phyloP scores from a whole-genome alignment of 2,113 vertebrate species.

The Tichodroma muraria region DNA sequence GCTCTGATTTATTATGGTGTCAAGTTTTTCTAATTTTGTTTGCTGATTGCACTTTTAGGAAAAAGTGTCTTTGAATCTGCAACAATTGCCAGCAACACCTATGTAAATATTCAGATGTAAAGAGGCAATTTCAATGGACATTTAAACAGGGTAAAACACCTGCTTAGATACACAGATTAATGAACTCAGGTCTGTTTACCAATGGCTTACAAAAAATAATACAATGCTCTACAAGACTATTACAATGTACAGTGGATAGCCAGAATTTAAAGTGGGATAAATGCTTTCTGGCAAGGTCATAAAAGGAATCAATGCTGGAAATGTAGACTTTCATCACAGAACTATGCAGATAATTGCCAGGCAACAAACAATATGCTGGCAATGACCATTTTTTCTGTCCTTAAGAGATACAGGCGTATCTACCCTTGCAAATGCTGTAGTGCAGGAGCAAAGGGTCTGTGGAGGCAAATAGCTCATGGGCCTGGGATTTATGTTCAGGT shows the following conservation, averaged over 20 bases:
- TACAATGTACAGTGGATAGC: constrained; percentile 6
- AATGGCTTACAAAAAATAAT: background rate
- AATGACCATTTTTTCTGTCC: background rate
- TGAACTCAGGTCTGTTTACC: constrained; percentile 3
- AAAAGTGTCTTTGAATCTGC: background rate
- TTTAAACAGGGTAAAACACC: constrained; percentile 4
- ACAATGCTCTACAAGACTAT: background rate
- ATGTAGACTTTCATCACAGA: constrained; percentile 11
- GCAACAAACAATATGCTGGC: constrained; percentile 8
- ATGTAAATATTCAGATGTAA: background rate
- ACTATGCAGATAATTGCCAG: background rate
- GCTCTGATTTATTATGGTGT: constrained; percentile 38
- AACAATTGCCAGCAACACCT: background rate
- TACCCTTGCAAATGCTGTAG: background rate
- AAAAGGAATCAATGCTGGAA: constrained; percentile 16
- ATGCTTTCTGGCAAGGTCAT: constrained; percentile 35
- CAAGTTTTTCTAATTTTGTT: constrained; percentile 19
- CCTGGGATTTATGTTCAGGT: background rate
- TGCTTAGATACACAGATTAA: background rate
- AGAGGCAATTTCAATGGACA: background rate
- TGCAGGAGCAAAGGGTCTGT: background rate
- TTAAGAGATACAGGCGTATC: background rate
- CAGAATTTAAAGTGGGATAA: constrained; percentile 31
- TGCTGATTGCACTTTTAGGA: constrained; percentile 11
- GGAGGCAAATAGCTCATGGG: background rate